phyloP scores from a whole-genome alignment of 2,797 vertebrate species.

The Argyrosomus regius region DNA sequence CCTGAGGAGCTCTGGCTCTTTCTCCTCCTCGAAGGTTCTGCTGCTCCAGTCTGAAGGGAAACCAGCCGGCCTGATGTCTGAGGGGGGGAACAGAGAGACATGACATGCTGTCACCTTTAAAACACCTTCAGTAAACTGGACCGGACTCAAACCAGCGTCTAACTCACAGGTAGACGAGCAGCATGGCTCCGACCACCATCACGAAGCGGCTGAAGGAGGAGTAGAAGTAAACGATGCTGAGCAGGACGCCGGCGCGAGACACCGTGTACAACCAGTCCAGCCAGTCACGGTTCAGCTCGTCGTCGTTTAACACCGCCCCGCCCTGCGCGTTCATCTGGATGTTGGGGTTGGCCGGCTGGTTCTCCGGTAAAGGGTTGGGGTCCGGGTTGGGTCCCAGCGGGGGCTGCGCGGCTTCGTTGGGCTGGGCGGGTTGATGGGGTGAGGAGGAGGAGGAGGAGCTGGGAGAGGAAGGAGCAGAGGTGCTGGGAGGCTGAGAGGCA shows the following conservation, averaged over 20 bases:
- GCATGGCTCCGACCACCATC: conserved; percentile 96
- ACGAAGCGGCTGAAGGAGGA: conserved; percentile 97
- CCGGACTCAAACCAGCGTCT: too few species aligned
- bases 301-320: conserved; percentile 92
- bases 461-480: conserved; percentile 47
- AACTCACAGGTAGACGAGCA: conserved; percentile 96
- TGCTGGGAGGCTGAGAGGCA: conserved; percentile 86
- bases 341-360: conserved; percentile 90
- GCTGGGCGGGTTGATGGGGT: conserved; percentile 64
- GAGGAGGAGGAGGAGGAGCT: conserved; percentile 41
- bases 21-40: conserved; percentile 80
- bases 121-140: background rate
- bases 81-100: background rate
- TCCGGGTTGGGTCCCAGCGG: conserved; percentile 77
- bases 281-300: conserved; percentile 97
- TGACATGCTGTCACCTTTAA: background rate
- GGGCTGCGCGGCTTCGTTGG: conserved; percentile 77
- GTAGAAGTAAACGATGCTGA: conserved; percentile 98
- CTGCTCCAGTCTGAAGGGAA: conserved; percentile 93
- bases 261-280: conserved; percentile 97
- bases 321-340: conserved; percentile 98
- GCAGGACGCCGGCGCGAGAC: conserved; percentile 93
- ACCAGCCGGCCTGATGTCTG: conserved; percentile 90
- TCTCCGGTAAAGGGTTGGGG: conserved; percentile 85
- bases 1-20: conserved; percentile 72